A percentile compares a stretch with the other conserved stretches of the same genome.
Conservation (phyloP, 2,113 vertebrate species). For the Tetrao urogallus region DNA sequence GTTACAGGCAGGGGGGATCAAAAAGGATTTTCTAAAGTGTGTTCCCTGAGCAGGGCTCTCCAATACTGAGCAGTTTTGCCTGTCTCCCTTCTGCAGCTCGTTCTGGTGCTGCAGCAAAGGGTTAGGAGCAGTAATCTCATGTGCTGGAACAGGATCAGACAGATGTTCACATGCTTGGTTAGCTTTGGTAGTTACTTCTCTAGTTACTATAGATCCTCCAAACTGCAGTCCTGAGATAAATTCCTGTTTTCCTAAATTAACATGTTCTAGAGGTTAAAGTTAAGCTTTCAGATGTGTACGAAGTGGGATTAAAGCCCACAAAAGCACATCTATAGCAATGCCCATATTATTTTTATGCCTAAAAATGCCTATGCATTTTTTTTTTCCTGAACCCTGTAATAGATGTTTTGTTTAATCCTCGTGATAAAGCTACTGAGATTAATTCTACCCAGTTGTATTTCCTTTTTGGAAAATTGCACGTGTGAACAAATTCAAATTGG, state of each 20-base stretch:
- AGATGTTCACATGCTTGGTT: background rate
- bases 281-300: background rate
- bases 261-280: background rate
- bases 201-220: background rate
- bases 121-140: background rate
- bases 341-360: too few species aligned
- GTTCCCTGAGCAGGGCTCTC: background rate
- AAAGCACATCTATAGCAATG: background rate
- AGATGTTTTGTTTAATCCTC: background rate
- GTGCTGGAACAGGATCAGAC: background rate
- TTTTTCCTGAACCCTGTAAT: background rate
- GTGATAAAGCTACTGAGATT: background rate
- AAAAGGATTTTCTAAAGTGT: constrained; percentile 53
- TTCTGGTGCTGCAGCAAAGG: background rate
- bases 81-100: background rate
- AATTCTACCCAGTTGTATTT: background rate
- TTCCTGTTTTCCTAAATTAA: background rate
- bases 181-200: background rate
- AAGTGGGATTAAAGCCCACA: background rate
- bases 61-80: background rate
- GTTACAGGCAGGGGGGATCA: constrained; percentile 43
- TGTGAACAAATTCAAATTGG: background rate
- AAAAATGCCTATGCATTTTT: background rate
- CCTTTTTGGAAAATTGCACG: background rate
- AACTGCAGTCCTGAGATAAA: background rate